Evolutionary conservation across 2,797 vertebrate genomes (phyloP).

Genomic region (Galaxias olidus): DNA sequence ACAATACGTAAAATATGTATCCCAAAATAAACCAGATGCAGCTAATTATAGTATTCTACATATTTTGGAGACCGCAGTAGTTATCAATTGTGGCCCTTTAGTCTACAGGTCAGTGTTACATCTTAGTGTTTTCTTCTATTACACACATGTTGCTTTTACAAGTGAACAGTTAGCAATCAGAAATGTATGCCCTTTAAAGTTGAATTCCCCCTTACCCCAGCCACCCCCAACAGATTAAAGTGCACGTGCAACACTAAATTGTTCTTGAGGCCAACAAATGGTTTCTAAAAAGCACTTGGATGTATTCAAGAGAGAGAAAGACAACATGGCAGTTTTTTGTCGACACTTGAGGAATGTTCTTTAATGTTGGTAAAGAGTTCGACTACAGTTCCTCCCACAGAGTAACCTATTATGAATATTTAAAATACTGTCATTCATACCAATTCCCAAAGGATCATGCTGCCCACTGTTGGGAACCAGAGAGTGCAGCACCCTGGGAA

Average conservation of each 20-base stretch:
- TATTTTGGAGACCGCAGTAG: conserved; percentile 73
- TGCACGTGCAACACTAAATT: conserved; percentile 77
- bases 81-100: conserved; percentile 56
- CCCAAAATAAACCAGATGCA: conserved; percentile 73
- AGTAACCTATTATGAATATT: conserved; percentile 70
- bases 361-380: conserved; percentile 73
- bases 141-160: conserved; percentile 26
- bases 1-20: conserved; percentile 76
- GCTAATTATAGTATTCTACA: conserved; percentile 70
- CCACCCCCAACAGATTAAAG: conserved; percentile 77
- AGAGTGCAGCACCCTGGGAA: conserved; percentile 63
- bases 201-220: conserved; percentile 18
- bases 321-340: conserved; percentile 64
- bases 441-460: conserved; percentile 45
- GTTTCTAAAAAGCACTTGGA: conserved; percentile 67
- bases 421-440: conserved; percentile 78
- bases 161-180: conserved; percentile 29
- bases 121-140: conserved; percentile 58
- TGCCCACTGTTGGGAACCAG: conserved; percentile 68
- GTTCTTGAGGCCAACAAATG: conserved; percentile 70
- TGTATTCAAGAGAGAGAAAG: conserved; percentile 37
- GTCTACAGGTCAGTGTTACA: conserved; percentile 45
- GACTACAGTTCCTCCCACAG: conserved; percentile 60
- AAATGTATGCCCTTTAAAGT: conserved; percentile 38
- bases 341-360: conserved; percentile 77